These are phyloP conservation scores for Hippopotamus amphibius DNA, from an alignment of 2,113 vertebrate genomes.

Conservation along the genomic window DNA sequence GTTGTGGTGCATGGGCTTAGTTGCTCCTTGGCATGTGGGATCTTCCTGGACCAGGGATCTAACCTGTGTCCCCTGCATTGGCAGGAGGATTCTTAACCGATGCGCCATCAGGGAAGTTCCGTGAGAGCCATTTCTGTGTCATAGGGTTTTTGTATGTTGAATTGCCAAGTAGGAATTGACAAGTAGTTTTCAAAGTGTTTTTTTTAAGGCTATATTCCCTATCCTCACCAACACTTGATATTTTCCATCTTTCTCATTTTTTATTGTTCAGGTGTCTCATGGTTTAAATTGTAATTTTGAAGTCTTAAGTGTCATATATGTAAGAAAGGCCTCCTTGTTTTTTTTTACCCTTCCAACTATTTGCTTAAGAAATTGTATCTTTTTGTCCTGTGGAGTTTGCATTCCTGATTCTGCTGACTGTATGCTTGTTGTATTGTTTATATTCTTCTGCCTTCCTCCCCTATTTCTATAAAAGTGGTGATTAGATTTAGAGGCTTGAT, in stretches of 20 bases:
- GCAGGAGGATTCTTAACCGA: too few relatives aligned
- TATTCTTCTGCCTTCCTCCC: not conserved
- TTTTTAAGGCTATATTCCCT: not conserved
- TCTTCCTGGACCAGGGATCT: too few relatives aligned
- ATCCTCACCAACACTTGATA: not conserved
- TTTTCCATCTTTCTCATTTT: not conserved
- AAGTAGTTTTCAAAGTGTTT: not conserved
- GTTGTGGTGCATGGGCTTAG: too few relatives aligned
- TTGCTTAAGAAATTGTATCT: not conserved
- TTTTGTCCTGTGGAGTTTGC: not conserved
- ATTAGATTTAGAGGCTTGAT: not conserved
- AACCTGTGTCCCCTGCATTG: too few relatives aligned
- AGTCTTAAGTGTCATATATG: not conserved
- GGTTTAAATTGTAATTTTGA: not conserved
- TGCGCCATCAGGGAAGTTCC: too few relatives aligned
- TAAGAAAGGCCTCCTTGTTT: not conserved
- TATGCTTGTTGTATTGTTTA: not conserved
- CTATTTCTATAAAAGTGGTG: not conserved
- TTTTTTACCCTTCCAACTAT: not conserved
- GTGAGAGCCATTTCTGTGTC: too few relatives aligned
- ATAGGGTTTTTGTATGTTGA: not conserved
- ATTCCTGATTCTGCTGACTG: not conserved
- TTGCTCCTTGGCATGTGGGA: too few relatives aligned
- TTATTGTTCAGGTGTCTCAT: not conserved
- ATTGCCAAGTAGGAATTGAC: not conserved